Evolutionary conservation across 2,888 invertebrate species (phyloP).

Genomic region (Mactromeris polynyma): DNA sequence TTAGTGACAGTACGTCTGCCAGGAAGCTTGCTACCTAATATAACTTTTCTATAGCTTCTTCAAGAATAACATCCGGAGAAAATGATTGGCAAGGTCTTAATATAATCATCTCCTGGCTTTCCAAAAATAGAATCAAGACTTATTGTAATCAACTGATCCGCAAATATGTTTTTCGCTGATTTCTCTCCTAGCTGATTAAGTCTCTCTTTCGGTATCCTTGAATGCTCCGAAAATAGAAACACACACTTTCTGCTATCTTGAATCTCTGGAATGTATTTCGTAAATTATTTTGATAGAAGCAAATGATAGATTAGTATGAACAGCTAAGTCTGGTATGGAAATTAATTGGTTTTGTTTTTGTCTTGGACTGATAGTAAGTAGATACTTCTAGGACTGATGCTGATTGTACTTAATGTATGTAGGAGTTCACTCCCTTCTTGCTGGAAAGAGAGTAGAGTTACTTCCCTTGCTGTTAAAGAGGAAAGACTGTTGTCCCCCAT

Average conservation of each 20-base stretch:
- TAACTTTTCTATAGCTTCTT: not conserved
- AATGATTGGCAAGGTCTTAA: slow-evolving; percentile 1
- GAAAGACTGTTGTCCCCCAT: no score
- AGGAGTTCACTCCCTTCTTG: no score
- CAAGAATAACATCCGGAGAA: not conserved
- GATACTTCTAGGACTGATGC: no score
- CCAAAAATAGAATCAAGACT: slow-evolving; percentile 2
- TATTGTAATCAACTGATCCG: slow-evolving; percentile 13
- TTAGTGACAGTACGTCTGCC: not conserved
- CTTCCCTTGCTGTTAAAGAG: no score
- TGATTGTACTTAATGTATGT: no score
- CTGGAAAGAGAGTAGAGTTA: no score
- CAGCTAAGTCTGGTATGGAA: not conserved
- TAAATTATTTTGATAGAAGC: not conserved
- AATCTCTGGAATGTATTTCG: not conserved
- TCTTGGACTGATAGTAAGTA: not conserved
- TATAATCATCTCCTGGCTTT: not conserved
- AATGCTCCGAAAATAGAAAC: not conserved
- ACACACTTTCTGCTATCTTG: not conserved
- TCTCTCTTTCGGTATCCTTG: not conserved
- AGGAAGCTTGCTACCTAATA: not conserved
- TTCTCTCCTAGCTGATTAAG: not conserved
- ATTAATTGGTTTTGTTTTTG: not conserved
- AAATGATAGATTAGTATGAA: not conserved
- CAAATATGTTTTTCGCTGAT: not conserved